Evolutionary conservation across 2,888 invertebrate genomes (phyloP), one percentile per base, ranked within the genome.

Genomic region (Nasonia oneida): DNA sequence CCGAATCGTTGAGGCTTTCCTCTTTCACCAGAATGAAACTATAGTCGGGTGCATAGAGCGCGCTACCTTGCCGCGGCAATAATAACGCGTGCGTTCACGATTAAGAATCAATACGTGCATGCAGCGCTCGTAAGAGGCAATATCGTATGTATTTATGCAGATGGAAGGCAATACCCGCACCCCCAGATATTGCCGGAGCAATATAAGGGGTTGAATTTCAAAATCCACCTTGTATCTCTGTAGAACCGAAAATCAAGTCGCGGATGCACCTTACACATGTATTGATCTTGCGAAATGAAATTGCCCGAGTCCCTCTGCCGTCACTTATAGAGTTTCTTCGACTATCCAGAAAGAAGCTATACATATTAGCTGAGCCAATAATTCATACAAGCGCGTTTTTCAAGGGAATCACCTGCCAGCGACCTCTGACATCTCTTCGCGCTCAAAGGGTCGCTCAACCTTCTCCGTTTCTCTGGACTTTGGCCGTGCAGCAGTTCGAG

Each of bases 401-500:
- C 29, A 67, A 33, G 67, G 67, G 67, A 67, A 67, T 67, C 33
- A 67, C 33, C 67, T 67, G 33, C 67, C 37, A 57, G 29, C 23
- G 8, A 29, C n/a, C n/a, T 18, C 67, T 67, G 33, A 33, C 15
- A 67, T 67, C 14, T 67, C 29, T 29, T 14, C 10, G 10, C 1
- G 37, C n/a, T 14, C 14, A 18, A 53, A 71, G 71, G 37, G 42
- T 39, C 50, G 33, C 5, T 23, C 71, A 12, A 61, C 47, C 75
- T 74, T 70, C 77, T 23, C 23, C 57, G 3, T 76, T 37, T 42
- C 67, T 80, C 82, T 85, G 74, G 82, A 81, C 79, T 85, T 85
- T 82, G 74, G 73, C 82, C 82, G 82, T 53, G 71, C 75, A 23
- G 76, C 73, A 81, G 81, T 80, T 80, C 64, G 70, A 42, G 76